Conservation (phyloP, 2,888 invertebrate genomes). For the Tryphoninae sp. region DNA sequence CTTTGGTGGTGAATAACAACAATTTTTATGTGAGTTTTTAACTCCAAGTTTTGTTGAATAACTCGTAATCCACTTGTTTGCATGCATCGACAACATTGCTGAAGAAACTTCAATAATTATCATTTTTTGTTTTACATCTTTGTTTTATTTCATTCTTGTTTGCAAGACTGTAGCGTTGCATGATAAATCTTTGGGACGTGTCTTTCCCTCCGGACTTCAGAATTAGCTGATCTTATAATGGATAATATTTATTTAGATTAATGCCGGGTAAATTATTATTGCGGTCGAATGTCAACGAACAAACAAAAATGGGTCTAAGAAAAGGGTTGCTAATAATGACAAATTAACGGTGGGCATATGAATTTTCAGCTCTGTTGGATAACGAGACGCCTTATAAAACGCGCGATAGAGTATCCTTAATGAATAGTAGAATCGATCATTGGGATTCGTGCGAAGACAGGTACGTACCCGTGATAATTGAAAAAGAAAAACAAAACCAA, state of each 20-base stretch:
- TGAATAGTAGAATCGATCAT: slow-evolving; percentile 76
- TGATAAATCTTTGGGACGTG: slow-evolving; percentile 30
- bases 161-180: slow-evolving; percentile 15
- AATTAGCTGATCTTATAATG: slow-evolving; percentile 68
- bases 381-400: slow-evolving; percentile 77
- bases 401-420: slow-evolving; percentile 77
- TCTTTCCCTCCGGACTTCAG: slow-evolving; percentile 69
- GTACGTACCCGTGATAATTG: slow-evolving; percentile 69
- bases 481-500: background rate
- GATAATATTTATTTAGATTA: slow-evolving; percentile 36
- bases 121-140: slow-evolving; percentile 12
- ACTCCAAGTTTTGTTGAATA: background rate
- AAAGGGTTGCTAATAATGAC: slow-evolving; percentile 33
- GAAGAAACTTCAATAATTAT: slow-evolving; percentile 8
- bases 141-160: slow-evolving; percentile 19
- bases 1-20: slow-evolving; percentile 1
- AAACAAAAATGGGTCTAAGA: slow-evolving; percentile 44
- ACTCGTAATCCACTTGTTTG: background rate
- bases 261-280: slow-evolving; percentile 34
- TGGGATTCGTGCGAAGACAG: slow-evolving; percentile 78
- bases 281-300: slow-evolving; percentile 47
- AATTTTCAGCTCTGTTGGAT: slow-evolving; percentile 79
- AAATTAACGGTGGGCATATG: slow-evolving; percentile 66
- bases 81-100: background rate
- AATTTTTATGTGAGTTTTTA: background rate